Percentiles rank a stretch among this genome's conserved stretches.
phyloP scores from a whole-genome alignment of 2,797 vertebrate genomes.

The Leptatherina wallacei region DNA sequence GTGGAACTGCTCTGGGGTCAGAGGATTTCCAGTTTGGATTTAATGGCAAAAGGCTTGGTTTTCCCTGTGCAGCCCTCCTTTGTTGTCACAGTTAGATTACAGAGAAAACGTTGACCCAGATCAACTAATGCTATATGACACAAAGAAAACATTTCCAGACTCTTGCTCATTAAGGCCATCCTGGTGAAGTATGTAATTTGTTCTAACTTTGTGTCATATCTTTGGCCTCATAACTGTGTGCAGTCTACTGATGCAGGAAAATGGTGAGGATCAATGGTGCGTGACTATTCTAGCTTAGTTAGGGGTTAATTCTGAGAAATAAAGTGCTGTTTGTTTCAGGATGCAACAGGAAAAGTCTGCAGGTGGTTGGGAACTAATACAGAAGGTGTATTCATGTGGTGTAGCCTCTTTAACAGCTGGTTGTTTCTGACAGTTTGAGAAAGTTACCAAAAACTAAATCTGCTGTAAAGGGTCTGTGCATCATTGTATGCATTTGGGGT shows the following conservation, averaged over 20 bases:
- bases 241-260: background rate
- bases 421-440: background rate
- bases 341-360: conserved; percentile 62
- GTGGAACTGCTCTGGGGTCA: conserved; percentile 37
- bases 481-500: background rate
- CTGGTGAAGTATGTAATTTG: conserved; percentile 35
- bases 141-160: conserved; percentile 75
- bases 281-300: background rate
- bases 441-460: background rate
- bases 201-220: conserved; percentile 7
- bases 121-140: conserved; percentile 73
- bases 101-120: conserved; percentile 75
- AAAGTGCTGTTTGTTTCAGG: conserved; percentile 65
- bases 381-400: conserved; percentile 76
- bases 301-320: conserved; percentile 40
- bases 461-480: background rate
- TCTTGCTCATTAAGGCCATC: conserved; percentile 65
- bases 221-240: background rate
- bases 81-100: conserved; percentile 75
- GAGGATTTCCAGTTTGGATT: conserved; percentile 75
- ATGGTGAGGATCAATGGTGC: background rate
- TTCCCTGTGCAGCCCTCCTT: conserved; percentile 60
- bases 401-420: conserved; percentile 29
- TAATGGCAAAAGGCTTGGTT: conserved; percentile 53
- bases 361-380: conserved; percentile 69